A percentile compares a stretch with the other conserved stretches of the same genome.
Conservation (phyloP, 2,797 vertebrate genomes). For the Poecilia gillii region DNA sequence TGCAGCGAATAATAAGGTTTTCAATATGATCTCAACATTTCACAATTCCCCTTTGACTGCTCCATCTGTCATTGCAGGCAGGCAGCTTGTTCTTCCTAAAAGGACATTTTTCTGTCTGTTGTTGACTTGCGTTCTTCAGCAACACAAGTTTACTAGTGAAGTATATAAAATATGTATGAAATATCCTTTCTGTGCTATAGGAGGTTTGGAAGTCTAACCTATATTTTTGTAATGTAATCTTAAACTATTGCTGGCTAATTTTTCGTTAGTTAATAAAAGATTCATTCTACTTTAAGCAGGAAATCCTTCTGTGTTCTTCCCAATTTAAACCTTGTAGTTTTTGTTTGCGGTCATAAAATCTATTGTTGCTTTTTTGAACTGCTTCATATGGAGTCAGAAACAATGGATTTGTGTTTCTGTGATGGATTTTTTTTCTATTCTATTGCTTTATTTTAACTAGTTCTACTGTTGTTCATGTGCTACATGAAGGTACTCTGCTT, state of each 20-base stretch:
- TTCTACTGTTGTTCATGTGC: background rate
- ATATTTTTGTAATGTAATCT: background rate
- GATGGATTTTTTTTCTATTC: background rate
- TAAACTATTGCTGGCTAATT: background rate
- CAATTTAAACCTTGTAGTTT: background rate
- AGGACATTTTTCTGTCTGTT: background rate
- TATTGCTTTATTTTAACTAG: background rate
- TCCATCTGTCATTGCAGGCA: slow-evolving; percentile 25
- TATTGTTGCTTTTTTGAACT: background rate
- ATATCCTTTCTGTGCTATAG: background rate
- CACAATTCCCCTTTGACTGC: slow-evolving; percentile 5
- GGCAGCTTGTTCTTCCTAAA: slow-evolving; percentile 5
- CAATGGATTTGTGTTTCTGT: background rate
- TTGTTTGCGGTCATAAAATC: background rate
- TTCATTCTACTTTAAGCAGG: background rate
- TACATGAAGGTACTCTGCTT: background rate
- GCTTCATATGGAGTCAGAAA: background rate
- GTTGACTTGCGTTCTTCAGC: background rate
- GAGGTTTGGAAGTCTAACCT: background rate
- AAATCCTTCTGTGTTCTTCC: background rate
- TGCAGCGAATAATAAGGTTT: slow-evolving; percentile 21
- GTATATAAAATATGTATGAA: background rate
- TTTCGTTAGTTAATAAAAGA: background rate
- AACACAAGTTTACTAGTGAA: background rate
- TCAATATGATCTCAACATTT: background rate